Evolutionary conservation across 1,140 invertebrate species (phyloP).

Genomic region (Globodera rostochiensis): DNA sequence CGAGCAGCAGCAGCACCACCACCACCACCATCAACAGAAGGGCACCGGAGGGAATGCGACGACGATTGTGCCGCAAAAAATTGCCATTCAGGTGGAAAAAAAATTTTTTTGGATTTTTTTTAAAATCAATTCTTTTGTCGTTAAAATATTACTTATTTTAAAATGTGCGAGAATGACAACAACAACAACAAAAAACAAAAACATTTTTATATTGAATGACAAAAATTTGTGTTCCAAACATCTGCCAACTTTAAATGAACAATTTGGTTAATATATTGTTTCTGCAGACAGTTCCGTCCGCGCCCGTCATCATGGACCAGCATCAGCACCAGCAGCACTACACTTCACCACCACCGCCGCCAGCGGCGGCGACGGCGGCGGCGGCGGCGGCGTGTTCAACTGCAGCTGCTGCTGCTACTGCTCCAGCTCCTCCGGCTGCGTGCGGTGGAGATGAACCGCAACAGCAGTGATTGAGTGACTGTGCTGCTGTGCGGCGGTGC

Average conservation of each 20-base stretch:
- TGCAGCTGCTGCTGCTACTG: not conserved
- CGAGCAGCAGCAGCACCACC: not conserved
- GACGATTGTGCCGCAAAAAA: not conserved
- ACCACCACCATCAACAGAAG: constrained; percentile 5
- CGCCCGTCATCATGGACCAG: constrained; percentile 14
- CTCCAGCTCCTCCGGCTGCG: not conserved
- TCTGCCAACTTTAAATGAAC: too few species aligned
- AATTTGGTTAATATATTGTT: too few species aligned
- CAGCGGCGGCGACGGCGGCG: not conserved
- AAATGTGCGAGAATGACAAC: too few species aligned
- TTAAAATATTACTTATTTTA: too few species aligned
- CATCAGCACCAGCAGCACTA: not conserved
- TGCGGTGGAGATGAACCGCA: not conserved
- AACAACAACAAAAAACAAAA: too few species aligned
- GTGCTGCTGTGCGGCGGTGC: too few species aligned
- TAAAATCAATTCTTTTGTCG: too few species aligned
- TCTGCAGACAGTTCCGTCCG: not conserved
- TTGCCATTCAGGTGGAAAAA: not conserved
- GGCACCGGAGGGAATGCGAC: not conserved
- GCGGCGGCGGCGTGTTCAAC: not conserved
- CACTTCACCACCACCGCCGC: not conserved
- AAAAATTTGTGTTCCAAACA: too few species aligned
- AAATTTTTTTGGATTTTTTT: not conserved
- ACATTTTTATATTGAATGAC: too few species aligned
- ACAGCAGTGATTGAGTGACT: not conserved